These are phyloP conservation scores for Mugil cephalus DNA, from an alignment of 2,113 vertebrate species.

Conservation along the genomic window DNA sequence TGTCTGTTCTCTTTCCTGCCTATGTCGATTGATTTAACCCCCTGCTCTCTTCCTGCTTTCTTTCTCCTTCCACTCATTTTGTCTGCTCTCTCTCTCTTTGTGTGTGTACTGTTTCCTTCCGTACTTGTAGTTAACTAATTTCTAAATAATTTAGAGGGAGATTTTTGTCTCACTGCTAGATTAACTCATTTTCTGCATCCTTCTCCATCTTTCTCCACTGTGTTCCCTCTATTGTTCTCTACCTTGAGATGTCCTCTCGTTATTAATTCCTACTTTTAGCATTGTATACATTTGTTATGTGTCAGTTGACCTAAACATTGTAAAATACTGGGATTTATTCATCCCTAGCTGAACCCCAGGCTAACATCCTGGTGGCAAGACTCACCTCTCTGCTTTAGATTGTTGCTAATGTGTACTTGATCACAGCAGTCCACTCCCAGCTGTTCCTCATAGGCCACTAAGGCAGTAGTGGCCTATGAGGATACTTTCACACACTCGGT, in stretches of 20 bases:
- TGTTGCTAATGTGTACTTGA: conserved; percentile 7
- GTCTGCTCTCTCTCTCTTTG: conserved; percentile 1
- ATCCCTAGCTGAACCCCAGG: not conserved
- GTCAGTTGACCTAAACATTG: not conserved
- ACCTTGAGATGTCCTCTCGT: not conserved
- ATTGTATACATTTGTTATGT: not conserved
- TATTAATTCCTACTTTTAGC: not conserved
- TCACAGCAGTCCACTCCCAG: not conserved
- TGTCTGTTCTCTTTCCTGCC: too few species aligned
- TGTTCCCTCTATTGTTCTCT: not conserved
- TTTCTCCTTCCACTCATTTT: too few species aligned
- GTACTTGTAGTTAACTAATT: too few species aligned
- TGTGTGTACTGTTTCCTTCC: conserved; percentile 7
- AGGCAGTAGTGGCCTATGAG: conserved; percentile 31
- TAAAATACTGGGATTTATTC: not conserved
- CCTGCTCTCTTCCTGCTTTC: too few species aligned
- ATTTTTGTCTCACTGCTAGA: not conserved
- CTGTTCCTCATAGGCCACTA: too few species aligned
- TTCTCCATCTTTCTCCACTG: not conserved
- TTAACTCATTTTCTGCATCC: not conserved
- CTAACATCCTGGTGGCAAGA: not conserved
- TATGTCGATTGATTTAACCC: too few species aligned
- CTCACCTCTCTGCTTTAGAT: not conserved
- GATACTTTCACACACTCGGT: conserved; percentile 2
- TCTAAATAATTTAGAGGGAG: too few species aligned